phyloP scores from a whole-genome alignment of 1,140 invertebrate genomes.

The Mizuhopecten yessoensis region DNA sequence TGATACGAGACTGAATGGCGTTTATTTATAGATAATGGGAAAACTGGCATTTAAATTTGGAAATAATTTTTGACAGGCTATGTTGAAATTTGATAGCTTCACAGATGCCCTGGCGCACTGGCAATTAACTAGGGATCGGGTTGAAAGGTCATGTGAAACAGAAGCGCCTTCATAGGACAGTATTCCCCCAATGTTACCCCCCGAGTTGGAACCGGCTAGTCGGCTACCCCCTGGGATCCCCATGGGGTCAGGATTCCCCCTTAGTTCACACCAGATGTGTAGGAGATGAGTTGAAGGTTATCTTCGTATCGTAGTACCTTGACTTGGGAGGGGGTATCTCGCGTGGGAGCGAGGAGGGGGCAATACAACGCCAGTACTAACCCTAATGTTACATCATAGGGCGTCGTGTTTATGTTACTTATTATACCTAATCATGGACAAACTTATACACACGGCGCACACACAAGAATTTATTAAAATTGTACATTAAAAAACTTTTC shows the following conservation, averaged over 20 bases:
- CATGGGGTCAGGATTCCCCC: slow-evolving; percentile 21
- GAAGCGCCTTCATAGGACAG: not conserved
- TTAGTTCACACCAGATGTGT: slow-evolving; percentile 38
- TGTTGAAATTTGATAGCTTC: not conserved
- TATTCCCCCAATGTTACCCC: not conserved
- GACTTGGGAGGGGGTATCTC: not conserved
- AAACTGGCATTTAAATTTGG: slow-evolving; percentile 4
- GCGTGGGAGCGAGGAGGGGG: not conserved
- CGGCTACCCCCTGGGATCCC: slow-evolving; percentile 16
- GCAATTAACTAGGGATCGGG: not conserved
- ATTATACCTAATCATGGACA: too few species aligned
- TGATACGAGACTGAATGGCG: not conserved
- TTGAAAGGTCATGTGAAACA: not conserved
- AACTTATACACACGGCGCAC: too few species aligned
- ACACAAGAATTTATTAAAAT: too few species aligned
- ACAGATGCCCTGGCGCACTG: not conserved
- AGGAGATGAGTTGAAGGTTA: slow-evolving; percentile 1
- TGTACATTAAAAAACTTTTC: too few species aligned
- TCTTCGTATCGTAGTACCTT: not conserved
- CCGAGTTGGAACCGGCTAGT: too few species aligned
- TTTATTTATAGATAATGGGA: slow-evolving; percentile 13
- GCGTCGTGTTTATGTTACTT: too few species aligned
- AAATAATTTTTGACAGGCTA: slow-evolving; percentile 19
- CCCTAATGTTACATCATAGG: too few species aligned
- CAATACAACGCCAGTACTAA: too few species aligned